Percentiles rank a stretch among this genome's conserved stretches.
These are phyloP conservation scores for Melanchra persicariae DNA, from an alignment of 2,888 invertebrate genomes.

Conservation along the genomic window DNA sequence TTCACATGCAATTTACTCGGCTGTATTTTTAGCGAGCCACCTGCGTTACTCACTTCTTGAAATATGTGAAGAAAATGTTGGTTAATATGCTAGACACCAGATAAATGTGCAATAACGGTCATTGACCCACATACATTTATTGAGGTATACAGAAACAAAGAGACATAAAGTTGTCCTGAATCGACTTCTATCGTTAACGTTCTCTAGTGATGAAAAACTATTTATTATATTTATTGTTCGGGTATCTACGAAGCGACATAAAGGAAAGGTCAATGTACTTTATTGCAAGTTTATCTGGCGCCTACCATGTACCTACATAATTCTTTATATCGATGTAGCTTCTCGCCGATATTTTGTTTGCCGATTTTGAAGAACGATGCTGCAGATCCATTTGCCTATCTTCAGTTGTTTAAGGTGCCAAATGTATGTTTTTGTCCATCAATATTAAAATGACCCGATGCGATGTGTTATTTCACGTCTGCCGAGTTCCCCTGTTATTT, in stretches of 20 bases:
- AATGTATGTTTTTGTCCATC: not conserved
- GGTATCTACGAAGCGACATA: too few relatives aligned
- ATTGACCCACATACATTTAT: too few relatives aligned
- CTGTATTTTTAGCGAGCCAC: slow-evolving; percentile 53
- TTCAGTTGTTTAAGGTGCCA: not conserved
- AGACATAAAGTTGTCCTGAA: too few relatives aligned
- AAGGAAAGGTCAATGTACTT: too few relatives aligned
- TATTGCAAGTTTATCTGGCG: too few relatives aligned
- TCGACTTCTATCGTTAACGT: too few relatives aligned
- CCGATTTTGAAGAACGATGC: not conserved
- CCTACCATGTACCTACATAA: too few relatives aligned
- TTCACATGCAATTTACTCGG: slow-evolving; percentile 53
- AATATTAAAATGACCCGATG: not conserved
- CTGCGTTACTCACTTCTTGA: slow-evolving; percentile 38
- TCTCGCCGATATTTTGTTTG: not conserved
- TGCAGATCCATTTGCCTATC: not conserved
- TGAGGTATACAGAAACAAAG: too few relatives aligned
- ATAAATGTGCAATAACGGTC: too few relatives aligned
- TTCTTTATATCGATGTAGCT: not conserved
- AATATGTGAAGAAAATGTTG: slow-evolving; percentile 17
- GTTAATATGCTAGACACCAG: too few relatives aligned
- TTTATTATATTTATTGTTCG: too few relatives aligned
- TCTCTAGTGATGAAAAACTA: too few relatives aligned
- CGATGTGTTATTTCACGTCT: not conserved
- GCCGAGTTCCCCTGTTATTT: not conserved